Evolutionary conservation across 2,797 vertebrate genomes (phyloP).

Genomic region (Neosalanx taihuensis): DNA sequence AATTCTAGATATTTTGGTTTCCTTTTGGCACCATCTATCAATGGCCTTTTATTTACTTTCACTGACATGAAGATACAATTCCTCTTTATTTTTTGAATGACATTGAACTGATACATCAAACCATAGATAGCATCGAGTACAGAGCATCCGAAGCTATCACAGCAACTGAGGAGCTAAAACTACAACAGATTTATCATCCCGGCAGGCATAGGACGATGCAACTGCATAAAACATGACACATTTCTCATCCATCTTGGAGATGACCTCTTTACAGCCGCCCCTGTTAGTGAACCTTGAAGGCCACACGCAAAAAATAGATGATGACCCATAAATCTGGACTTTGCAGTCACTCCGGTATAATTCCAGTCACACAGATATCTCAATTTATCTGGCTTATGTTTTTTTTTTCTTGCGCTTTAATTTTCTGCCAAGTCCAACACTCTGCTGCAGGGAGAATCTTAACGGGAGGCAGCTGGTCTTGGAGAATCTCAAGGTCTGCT

Average conservation of each 20-base stretch:
- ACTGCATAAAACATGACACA: conserved; percentile 15
- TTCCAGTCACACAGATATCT: conserved; percentile 37
- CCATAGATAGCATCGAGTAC: too few species aligned
- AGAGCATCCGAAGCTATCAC: too few species aligned
- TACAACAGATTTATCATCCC: neutral
- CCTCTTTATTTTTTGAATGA: too few species aligned
- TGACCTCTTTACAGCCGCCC: conserved; percentile 9
- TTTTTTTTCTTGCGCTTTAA: conserved; percentile 5
- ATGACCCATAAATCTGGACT: neutral
- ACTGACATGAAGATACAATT: too few species aligned
- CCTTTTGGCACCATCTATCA: too few species aligned
- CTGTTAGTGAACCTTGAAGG: conserved; percentile 52
- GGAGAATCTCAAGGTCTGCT: conserved; percentile 8
- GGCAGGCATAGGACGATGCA: neutral
- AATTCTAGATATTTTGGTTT: too few species aligned
- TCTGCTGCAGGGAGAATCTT: conserved; percentile 21
- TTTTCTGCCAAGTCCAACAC: conserved; percentile 6
- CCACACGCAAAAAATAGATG: conserved; percentile 24
- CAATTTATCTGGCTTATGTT: conserved; percentile 38
- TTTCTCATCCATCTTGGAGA: conserved; percentile 6
- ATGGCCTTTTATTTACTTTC: too few species aligned
- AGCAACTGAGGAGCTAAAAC: neutral
- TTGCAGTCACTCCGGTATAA: conserved; percentile 15
- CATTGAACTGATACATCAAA: too few species aligned
- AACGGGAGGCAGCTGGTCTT: conserved; percentile 1